These are phyloP conservation scores for Apogon talboti DNA, from an alignment of 2,797 vertebrate species.

Conservation along the genomic window DNA sequence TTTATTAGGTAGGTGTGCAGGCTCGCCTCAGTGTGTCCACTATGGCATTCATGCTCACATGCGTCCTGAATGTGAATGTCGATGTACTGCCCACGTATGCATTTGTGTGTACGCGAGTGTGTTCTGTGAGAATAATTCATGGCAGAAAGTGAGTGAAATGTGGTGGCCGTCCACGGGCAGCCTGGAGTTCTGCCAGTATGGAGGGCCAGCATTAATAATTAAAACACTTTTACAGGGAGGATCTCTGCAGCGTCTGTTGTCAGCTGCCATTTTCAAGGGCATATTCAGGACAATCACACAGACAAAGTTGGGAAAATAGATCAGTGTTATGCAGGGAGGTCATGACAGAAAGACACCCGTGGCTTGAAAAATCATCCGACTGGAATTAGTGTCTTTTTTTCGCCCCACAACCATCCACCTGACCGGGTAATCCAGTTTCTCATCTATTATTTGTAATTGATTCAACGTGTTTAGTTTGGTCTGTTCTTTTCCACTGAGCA, in stretches of 20 bases:
- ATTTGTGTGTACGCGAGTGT: conserved; percentile 3
- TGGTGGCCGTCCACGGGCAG: conserved; percentile 69
- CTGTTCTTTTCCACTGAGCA: conserved; percentile 41
- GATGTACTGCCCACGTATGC: conserved; percentile 2
- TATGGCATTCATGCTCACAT: conserved; percentile 9
- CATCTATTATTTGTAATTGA: conserved; percentile 34
- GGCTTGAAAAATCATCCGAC: not conserved
- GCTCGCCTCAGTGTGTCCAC: conserved; percentile 9
- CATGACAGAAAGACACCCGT: conserved; percentile 46
- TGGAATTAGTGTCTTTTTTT: conserved; percentile 6
- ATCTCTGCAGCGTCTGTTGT: conserved; percentile 71
- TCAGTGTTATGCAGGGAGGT: conserved; percentile 35
- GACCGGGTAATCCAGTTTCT: conserved; percentile 16
- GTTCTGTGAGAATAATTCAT: conserved; percentile 78
- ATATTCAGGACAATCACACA: conserved; percentile 60
- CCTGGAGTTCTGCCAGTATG: conserved; percentile 65
- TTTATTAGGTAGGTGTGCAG: conserved; percentile 15
- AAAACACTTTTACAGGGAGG: conserved; percentile 78
- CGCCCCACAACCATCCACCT: conserved; percentile 9
- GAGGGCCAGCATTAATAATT: conserved; percentile 80
- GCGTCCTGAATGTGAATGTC: not conserved
- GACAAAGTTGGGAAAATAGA: conserved; percentile 62
- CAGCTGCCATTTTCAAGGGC: conserved; percentile 63
- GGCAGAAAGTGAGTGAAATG: conserved; percentile 70
- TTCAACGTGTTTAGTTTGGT: conserved; percentile 39